These are phyloP conservation scores for Onthophagus sagittarius DNA, from an alignment of 2,888 invertebrate species.

Conservation along the genomic window DNA sequence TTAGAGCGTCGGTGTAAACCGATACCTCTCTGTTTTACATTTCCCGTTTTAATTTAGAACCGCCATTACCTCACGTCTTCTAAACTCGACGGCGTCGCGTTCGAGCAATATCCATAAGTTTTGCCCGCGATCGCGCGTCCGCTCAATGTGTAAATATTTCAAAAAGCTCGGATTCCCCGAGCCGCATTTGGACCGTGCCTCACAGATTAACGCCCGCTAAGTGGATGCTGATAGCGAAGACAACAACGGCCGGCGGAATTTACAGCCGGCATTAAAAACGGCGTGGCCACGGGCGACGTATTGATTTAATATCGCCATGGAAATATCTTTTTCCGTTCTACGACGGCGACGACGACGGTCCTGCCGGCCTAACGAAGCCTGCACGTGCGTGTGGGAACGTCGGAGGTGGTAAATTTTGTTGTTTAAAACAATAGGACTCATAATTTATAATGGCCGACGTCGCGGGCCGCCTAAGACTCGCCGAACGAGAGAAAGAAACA, in stretches of 20 bases:
- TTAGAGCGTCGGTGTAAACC: neutral
- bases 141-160: constrained; percentile 3
- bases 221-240: constrained; percentile 6
- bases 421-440: constrained; percentile 29
- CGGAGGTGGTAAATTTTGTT: constrained; percentile 29
- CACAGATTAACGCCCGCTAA: constrained; percentile 3
- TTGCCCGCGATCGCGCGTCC: neutral
- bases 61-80: constrained; percentile 2
- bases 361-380: neutral
- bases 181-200: neutral
- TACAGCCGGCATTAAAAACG: constrained; percentile 16
- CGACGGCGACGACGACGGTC: constrained; percentile 12
- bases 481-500: constrained; percentile 1
- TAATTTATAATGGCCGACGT: constrained; percentile 28
- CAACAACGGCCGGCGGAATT: constrained; percentile 12
- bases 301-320: constrained; percentile 25
- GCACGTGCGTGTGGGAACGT: constrained; percentile 27
- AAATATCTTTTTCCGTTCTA: constrained; percentile 19
- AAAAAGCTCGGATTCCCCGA: neutral
- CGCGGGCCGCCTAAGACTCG: constrained; percentile 10
- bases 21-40: neutral
- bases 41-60: constrained; percentile 1
- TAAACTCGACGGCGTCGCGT: constrained; percentile 3
- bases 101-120: constrained; percentile 7
- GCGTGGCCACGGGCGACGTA: constrained; percentile 23